Evolutionary conservation across 2,888 invertebrate species (phyloP), one percentile per base, ranked within the genome.

Genomic region (Macropis europaea): DNA sequence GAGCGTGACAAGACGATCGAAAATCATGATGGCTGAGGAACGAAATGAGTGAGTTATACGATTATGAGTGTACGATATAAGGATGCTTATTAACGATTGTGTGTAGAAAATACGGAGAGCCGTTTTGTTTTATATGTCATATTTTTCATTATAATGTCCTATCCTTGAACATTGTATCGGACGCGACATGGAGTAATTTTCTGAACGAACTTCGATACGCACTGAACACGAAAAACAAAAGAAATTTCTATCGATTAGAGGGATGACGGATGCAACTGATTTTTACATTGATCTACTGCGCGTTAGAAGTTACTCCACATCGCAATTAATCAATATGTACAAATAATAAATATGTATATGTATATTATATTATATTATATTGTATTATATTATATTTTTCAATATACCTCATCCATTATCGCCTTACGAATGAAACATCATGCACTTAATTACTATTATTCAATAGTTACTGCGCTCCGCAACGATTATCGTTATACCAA

Each of bases 311-410:
- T 68, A 71, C 69, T 66, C 63, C 66, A 66, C 19, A 53, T 76
- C 54, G 43, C 40, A 47, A 75, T 78, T 81, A 78, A 77, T 82
- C 73, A 50, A 69, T 84, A 86, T 86, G 79, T 87, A 87, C 84
- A 87, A 85, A 83, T 79, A 82, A 84, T 85, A 84, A 82, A 84
- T 79, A 80, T 74, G 47, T 72, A 70, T 74, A 75, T 74, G 66
- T 61, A 32, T 38, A 34, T 42, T 45, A 32, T 73, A 56, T 34
- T n/a, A n/a, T n/a, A n/a, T n/a, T n/a, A n/a, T n/a, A n/a, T n/a
- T n/a, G n/a, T 26, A 17, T 38, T 48, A 40, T 54, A 54, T 30
- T 30, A 57, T 22, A 57, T 34, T 19, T n/a, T 26, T 53, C 53
- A 30, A 53, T 53, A 43, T 26, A 62, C 26, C 26, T 34, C 40